Evolutionary conservation across 2,113 vertebrate species (phyloP), one percentile per base, ranked within the genome.

Genomic region (Takifugu bimaculatus): DNA sequence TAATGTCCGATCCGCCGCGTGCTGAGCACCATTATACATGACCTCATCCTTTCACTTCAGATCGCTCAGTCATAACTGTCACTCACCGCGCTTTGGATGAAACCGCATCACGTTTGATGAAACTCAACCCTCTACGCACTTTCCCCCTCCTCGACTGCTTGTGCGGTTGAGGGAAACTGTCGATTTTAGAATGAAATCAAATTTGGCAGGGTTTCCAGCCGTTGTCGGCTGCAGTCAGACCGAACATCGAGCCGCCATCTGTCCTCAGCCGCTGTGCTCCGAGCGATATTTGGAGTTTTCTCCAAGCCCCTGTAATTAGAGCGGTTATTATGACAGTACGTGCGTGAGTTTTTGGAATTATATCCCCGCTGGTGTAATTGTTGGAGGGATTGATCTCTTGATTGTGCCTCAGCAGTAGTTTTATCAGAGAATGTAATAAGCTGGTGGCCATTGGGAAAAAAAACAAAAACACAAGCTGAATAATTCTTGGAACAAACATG

Each of bases 281-380:
- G 28, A 7, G n/a, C 60, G 35, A 70, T 64, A 62, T 78, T 71
- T 54, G 76, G 51, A 50, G 67, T 75, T 78, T 58, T 75, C 48
- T 10, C 61, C 35, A 56, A 56, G 7, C 66, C 65, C 47, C 64
- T 64, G 62, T 75, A 81, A 87, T 86, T 82, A 80, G 49, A 76
- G 67, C 62, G 48, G 54, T 83, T 43, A 65, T 83, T 77, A 84
- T 75, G 78, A 85, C 78, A 74, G 76, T 67, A 52, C 79, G 79
- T 78, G 82, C 77, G 84, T 85, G 86, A 85, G 82, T 72, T 65
- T 60, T 66, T 76, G 68, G 68, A 87, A 83, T 88, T 86, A 87
- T 80, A 77, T 81, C 79, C 57, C 50, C 54, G 39, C 52, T 45
- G 81, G 74, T 50, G 73, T 78, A 82, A 77, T 84, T 72, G 62